Conservation (phyloP, 30 jellyfish, hydroid and myxozoan genomes). For the Aurelia sp. region DNA sequence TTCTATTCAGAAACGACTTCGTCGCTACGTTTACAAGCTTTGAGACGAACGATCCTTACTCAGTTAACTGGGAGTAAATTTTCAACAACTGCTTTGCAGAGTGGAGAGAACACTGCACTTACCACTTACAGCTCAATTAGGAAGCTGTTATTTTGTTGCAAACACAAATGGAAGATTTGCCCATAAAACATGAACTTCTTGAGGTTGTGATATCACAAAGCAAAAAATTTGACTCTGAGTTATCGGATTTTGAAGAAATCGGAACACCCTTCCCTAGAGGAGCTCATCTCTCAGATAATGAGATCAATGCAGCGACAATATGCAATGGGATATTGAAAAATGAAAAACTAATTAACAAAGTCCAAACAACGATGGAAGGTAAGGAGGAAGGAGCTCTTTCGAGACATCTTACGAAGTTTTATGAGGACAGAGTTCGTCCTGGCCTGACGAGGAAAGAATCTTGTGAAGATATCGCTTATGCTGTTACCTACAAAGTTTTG, state of each 20-base stretch:
- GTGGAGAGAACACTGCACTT: too few species aligned
- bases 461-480: slow-evolving; percentile 81
- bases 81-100: too few species aligned
- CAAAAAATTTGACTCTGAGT: slow-evolving; percentile 61
- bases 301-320: not conserved
- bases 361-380: not conserved
- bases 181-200: slow-evolving; percentile 11
- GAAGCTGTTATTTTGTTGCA: too few species aligned
- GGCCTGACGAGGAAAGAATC: slow-evolving; percentile 54
- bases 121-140: too few species aligned
- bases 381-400: slow-evolving; percentile 6
- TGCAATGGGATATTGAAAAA: not conserved
- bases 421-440: slow-evolving; percentile 63
- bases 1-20: too few species aligned
- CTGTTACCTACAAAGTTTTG: slow-evolving; percentile 73
- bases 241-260: slow-evolving; percentile 68
- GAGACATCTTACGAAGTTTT: slow-evolving; percentile 34
- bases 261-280: slow-evolving; percentile 63
- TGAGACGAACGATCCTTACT: too few species aligned
- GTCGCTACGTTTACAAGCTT: too few species aligned
- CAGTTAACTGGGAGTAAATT: too few species aligned
- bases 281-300: slow-evolving; percentile 57
- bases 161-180: too few species aligned
- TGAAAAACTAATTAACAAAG: not conserved
- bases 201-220: slow-evolving; percentile 39